phyloP scores from a whole-genome alignment of 35 echinoderm and acorn worm species.

The Strongylocentrotus purpuratus region DNA sequence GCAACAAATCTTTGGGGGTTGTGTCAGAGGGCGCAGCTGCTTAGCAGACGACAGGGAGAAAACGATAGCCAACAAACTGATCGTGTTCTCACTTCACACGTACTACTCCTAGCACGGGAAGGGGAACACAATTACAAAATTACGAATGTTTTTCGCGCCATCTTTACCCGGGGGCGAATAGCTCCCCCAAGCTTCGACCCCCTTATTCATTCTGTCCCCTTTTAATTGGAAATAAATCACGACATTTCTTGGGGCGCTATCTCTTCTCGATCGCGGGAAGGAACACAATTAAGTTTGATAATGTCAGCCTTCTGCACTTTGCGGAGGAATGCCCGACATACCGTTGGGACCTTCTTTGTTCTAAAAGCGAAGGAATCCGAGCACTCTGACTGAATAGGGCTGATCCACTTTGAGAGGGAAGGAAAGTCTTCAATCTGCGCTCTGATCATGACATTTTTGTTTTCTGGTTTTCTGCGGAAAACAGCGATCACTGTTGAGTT shows the following conservation, averaged over 20 bases:
- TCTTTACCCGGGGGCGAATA: neutral
- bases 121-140: neutral
- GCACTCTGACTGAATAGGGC: neutral
- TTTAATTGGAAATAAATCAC: neutral
- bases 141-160: neutral
- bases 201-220: neutral
- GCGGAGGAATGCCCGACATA: neutral
- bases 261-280: neutral
- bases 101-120: neutral
- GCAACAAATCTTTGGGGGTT: neutral
- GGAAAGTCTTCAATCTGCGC: constrained; percentile 8
- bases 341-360: neutral
- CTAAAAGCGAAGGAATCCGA: neutral
- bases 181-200: neutral
- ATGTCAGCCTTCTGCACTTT: neutral
- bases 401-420: neutral
- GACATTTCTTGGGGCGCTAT: neutral
- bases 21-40: neutral
- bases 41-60: neutral
- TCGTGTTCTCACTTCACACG: neutral
- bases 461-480: constrained; percentile 17
- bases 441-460: constrained; percentile 18
- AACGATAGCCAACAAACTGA: neutral
- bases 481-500: neutral
- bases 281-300: neutral